Conservation (phyloP, 2,113 vertebrate genomes). For the Myrmecophaga tridactyla region DNA sequence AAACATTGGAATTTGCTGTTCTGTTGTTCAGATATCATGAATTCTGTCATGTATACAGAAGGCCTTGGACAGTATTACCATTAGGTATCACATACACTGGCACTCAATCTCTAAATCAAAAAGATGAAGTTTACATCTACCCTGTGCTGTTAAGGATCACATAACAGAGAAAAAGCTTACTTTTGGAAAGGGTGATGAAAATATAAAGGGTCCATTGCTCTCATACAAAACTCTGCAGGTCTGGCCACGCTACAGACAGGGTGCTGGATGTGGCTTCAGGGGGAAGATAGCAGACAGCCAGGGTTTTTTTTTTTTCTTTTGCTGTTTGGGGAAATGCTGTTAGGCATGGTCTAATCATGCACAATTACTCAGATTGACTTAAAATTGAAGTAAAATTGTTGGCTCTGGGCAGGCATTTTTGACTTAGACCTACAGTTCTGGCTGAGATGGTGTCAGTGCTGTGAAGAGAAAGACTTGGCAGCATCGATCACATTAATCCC, state of each 20-base stretch:
- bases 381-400: constrained; percentile 45
- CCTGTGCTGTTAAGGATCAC: background rate
- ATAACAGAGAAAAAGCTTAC: background rate
- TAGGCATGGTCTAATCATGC: background rate
- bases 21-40: background rate
- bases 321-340: background rate
- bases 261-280: background rate
- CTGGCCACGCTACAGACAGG: background rate
- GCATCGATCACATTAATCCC: background rate
- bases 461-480: background rate
- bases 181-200: background rate
- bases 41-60: background rate
- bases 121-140: background rate
- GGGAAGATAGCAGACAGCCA: background rate
- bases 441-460: constrained; percentile 27
- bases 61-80: background rate
- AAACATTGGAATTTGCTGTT: background rate
- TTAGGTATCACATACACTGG: background rate
- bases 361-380: background rate
- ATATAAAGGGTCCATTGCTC: background rate
- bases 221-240: background rate
- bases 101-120: background rate
- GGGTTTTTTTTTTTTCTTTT: background rate
- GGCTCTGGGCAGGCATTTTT: background rate
- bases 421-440: background rate